Base-by-base conservation (phyloP, 2,888 invertebrate genomes). In the Biston betularia region DNA sequence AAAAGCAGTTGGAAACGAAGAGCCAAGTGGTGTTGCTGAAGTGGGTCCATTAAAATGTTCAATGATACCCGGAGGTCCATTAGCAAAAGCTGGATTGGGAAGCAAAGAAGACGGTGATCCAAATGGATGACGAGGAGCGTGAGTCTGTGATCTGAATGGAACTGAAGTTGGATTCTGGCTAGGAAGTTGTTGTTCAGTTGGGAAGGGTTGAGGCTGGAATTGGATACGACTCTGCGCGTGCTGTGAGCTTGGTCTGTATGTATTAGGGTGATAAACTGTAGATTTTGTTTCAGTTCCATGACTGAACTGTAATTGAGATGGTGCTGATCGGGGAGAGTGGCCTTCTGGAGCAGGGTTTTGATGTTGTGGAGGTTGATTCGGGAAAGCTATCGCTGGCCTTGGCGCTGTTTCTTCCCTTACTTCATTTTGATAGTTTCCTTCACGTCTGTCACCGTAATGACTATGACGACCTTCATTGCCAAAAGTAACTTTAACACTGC, bases 401-500 rank as follows among this genome's bases (percentile, higher is more conserved):
- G 96, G 95, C 38, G 95, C 95, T 61, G 96, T 96, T 86, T 96
- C 96, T 78, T 95, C 96, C 70, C 86, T 92, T 42, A 87, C 87
- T 82, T 94, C 94, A 1, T 79, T 81, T n/a, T 83, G 80, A 12
- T 76, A 72, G 57, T 77, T 79, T 53, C 87, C 84, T 75, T 90
- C 92, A 40, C 88, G 82, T 65, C 92, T 86, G 56, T 89, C 88
- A 73, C 87, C 82, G 66, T 91, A 87, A 70, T 92, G 92, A 46
- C 54, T 54, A n/a, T 83, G 93, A 67, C 95, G 93, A 66, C 95
- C 94, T 72, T 96, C 96, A 66, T 94, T 95, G 0, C 97, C 97
- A 77, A 98, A 98, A 7, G 97, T 97, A 0, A 98, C 96, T 80
- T 96, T 96, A 1, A 98, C 96, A 58, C 97, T 97, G 75, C 96